Conservation (phyloP, 2,888 invertebrate species). For the Ophion costatus region DNA sequence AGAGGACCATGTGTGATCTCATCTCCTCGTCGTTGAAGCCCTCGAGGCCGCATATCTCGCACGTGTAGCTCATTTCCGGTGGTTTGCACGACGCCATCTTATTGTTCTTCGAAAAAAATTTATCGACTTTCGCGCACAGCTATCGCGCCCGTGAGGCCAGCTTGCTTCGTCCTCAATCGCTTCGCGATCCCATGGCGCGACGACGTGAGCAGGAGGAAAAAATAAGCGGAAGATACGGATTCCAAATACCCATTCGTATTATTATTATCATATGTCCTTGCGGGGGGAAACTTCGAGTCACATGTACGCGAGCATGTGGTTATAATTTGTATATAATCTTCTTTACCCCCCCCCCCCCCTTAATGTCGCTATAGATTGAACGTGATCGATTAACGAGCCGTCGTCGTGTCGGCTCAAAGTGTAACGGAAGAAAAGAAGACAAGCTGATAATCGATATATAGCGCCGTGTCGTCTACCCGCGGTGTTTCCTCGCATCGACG, state of each 20-base stretch:
- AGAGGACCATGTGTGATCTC: conserved; percentile 90
- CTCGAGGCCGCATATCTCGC: conserved; percentile 94
- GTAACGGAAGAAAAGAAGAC: conserved; percentile 50
- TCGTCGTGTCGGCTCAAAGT: conserved; percentile 7
- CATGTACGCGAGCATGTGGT: neutral
- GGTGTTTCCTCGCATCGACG: conserved; percentile 22
- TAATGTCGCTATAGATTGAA: neutral
- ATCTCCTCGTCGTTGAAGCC: conserved; percentile 92
- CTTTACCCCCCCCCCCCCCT: neutral
- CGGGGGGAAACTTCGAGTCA: neutral
- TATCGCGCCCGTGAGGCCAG: neutral
- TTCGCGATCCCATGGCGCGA: neutral
- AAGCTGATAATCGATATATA: conserved; percentile 52
- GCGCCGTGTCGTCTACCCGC: conserved; percentile 14
- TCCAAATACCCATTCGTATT: neutral
- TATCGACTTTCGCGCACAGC: neutral
- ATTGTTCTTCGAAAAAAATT: conserved; percentile 20
- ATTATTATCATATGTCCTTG: neutral
- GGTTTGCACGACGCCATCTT: conserved; percentile 85
- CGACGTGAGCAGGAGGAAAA: neutral
- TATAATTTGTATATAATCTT: neutral
- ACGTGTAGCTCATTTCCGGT: conserved; percentile 87
- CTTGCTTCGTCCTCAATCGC: neutral
- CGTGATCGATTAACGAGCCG: conserved; percentile 21
- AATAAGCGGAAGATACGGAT: conserved; percentile 13